These are phyloP conservation scores for Saimiri boliviensis DNA, from an alignment of 2,113 vertebrate species.

Conservation along the genomic window DNA sequence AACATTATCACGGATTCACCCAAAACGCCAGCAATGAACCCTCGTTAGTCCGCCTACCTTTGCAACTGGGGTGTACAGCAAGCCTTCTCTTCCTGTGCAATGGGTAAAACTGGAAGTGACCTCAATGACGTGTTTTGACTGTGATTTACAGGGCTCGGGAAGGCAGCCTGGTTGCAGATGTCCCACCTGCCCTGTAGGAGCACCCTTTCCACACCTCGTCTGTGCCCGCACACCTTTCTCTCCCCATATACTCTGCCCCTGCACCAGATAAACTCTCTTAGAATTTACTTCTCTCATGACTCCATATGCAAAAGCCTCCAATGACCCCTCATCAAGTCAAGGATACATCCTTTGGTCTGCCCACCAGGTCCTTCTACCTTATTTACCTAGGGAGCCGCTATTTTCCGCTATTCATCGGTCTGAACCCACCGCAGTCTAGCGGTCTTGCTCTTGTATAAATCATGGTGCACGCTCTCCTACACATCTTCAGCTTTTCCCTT, in stretches of 20 bases:
- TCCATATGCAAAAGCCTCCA: not conserved
- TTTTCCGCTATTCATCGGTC: not conserved
- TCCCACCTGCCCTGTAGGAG: fast-evolving
- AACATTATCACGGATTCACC: not conserved
- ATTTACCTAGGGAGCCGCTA: not conserved
- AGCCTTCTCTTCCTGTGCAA: not conserved
- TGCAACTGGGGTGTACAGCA: not conserved
- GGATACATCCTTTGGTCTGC: not conserved
- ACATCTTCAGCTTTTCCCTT: not conserved
- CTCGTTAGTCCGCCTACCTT: not conserved
- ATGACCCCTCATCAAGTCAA: not conserved
- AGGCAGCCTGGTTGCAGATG: not conserved
- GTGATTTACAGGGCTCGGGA: not conserved
- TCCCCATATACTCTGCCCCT: not conserved
- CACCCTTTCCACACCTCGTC: not conserved
- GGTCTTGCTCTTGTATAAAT: not conserved
- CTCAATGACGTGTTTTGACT: not conserved
- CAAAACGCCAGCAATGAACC: not conserved
- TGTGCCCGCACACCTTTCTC: not conserved
- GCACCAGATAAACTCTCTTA: not conserved
- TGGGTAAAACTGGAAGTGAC: not conserved
- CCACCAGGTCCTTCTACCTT: not conserved
- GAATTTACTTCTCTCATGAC: not conserved
- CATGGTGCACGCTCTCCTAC: not conserved
- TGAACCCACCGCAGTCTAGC: not conserved